Evolutionary conservation across 2,113 vertebrate species (phyloP).

Genomic region (Elanoides forficatus): DNA sequence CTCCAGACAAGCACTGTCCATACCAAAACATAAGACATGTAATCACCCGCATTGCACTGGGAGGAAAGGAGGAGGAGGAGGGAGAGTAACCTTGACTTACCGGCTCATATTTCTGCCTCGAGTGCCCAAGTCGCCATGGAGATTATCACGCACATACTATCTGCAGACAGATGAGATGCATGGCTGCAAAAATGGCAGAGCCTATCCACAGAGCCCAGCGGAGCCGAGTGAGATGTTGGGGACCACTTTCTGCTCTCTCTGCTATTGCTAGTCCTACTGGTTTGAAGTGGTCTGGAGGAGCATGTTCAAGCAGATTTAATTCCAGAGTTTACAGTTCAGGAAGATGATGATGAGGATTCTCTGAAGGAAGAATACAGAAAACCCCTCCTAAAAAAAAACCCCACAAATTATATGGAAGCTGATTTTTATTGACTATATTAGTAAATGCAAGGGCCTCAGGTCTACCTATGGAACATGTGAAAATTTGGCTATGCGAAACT

Average conservation of each 20-base stretch:
- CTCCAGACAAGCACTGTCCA: not conserved
- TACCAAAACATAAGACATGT: not conserved
- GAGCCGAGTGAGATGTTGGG: not conserved
- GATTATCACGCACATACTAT: not conserved
- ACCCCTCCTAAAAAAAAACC: rapidly evolving
- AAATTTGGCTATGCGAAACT: not conserved
- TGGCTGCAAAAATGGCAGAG: not conserved
- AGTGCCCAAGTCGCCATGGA: not conserved
- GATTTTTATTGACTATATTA: not conserved
- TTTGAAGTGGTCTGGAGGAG: not conserved
- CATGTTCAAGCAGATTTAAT: not conserved
- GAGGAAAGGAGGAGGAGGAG: not conserved
- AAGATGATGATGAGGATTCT: not conserved
- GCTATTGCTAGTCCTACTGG: not conserved
- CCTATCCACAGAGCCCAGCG: not conserved
- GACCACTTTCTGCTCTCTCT: not conserved
- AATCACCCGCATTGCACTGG: not conserved
- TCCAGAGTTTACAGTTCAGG: not conserved
- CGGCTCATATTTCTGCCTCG: not conserved
- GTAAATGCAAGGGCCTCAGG: not conserved
- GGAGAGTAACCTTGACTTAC: not conserved
- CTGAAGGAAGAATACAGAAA: not conserved
- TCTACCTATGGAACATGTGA: not conserved
- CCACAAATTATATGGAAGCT: not conserved
- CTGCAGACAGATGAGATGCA: not conserved